Evolutionary conservation across 2,888 invertebrate species (phyloP), one percentile per base, ranked within the genome.

Genomic region (Nephrotoma appendiculata): DNA sequence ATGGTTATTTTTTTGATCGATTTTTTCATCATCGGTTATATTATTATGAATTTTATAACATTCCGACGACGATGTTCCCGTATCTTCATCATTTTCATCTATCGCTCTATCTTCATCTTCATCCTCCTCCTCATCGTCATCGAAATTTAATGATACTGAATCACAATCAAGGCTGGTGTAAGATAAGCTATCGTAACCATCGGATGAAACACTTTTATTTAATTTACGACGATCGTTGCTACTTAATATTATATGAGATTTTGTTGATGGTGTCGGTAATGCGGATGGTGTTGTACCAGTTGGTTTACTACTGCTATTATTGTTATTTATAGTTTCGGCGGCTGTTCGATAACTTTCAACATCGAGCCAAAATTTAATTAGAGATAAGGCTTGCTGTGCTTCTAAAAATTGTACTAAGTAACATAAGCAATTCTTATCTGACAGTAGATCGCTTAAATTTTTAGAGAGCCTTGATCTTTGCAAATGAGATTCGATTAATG

Each of bases 381-480:
- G 92, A 31, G 93, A 91, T 87, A 95, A 91, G 87, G 94, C 94
- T 87, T 94, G 94, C 88, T 94, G 93, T n/a, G 94, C 93, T 89
- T 97, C 96, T 94, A 98, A 94, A 91, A 94, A 98, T 89, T 97
- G 96, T 87, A 97, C 94, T 90, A 98, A 96, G 91, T 96, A 96
- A 85, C 95, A 95, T 42, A 98, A 92, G 87, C 96, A 96, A 90
- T 94, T 94, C 90, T 96, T 96, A 91, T 97, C 96, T 42, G 93
- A 92, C 15, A 98, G 92, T 88, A 97, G 94, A 89, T 97, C 96
- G 87, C 93, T 92, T 87, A 98, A 92, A 86, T 94, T 95, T 92
- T 96, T 94, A 5, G 96, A 85, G 19, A 85, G 85, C 44, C 44
- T 85, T 19, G 85, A 84, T n/a, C 84, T 41, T 84, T 41, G 41